Evolutionary conservation across 2,113 vertebrate species (phyloP).

Genomic region (Chamaetylas fuelleborni): DNA sequence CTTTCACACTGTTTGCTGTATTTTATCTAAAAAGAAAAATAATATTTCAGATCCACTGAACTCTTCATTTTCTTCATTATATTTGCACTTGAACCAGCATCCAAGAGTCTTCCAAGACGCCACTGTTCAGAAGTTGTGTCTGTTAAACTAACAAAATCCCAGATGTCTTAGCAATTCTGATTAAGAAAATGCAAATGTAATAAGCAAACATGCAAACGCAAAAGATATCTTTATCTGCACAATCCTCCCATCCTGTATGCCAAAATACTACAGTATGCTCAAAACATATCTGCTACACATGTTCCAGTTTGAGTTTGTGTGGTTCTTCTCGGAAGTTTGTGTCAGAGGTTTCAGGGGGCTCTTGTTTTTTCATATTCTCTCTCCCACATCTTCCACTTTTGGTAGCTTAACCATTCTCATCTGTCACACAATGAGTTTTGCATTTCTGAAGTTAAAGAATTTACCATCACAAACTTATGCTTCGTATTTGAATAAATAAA

Average conservation of each 20-base stretch:
- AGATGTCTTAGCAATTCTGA: background rate
- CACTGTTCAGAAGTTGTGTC: background rate
- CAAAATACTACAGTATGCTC: background rate
- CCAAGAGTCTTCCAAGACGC: background rate
- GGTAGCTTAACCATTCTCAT: background rate
- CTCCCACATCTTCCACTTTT: background rate
- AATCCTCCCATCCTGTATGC: conserved; percentile 34
- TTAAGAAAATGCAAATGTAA: conserved; percentile 30
- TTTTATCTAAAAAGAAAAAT: background rate
- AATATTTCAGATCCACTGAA: background rate
- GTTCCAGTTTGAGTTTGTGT: background rate
- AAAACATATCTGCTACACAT: conserved; percentile 4
- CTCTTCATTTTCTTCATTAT: background rate
- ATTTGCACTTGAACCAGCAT: background rate
- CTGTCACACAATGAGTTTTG: background rate
- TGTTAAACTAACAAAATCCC: background rate
- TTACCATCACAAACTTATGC: background rate
- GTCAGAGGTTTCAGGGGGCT: background rate
- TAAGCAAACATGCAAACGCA: background rate
- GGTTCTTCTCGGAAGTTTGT: conserved; percentile 27
- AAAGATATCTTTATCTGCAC: conserved; percentile 48
- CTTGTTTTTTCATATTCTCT: background rate
- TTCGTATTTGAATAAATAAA: background rate
- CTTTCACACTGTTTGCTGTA: background rate
- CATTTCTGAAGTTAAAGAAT: background rate